Evolutionary conservation across 2,888 invertebrate genomes (phyloP).

Genomic region (Scaptomyza cyrtandrae): DNA sequence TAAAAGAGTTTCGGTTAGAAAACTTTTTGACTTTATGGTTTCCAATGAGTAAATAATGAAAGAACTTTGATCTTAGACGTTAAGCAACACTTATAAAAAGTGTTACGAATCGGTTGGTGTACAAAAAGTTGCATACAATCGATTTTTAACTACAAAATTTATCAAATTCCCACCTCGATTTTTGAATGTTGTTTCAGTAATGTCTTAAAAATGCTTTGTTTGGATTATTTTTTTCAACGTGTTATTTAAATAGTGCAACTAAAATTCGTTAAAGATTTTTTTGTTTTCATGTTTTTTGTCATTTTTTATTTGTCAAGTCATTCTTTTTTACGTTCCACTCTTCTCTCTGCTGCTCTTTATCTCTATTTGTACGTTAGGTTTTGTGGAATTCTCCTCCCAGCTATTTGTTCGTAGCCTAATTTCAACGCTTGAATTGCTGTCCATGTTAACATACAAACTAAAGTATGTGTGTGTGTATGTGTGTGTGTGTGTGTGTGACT

Average conservation of each 20-base stretch:
- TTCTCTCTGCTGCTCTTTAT: neutral
- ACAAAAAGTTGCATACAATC: too few species aligned
- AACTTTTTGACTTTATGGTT: conserved; percentile 1
- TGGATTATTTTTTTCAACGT: too few species aligned
- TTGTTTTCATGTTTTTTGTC: conserved; percentile 2
- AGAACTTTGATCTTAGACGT: neutral
- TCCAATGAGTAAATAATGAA: neutral
- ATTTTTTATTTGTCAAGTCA: conserved; percentile 2
- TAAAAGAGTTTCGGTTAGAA: neutral
- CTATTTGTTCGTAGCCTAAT: conserved; percentile 73
- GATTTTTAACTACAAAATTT: too few species aligned
- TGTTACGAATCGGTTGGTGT: too few species aligned
- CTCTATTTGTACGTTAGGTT: conserved; percentile 1
- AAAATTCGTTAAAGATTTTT: neutral
- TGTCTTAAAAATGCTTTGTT: too few species aligned
- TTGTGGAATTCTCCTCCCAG: conserved; percentile 35
- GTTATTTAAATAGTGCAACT: neutral
- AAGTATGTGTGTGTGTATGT: conserved; percentile 30
- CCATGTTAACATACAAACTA: conserved; percentile 24
- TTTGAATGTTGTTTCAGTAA: too few species aligned
- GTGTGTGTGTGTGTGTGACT: conserved; percentile 24
- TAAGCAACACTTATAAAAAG: too few species aligned
- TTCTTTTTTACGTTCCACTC: neutral
- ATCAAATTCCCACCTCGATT: too few species aligned
- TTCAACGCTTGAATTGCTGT: conserved; percentile 79